phyloP scores from a whole-genome alignment of 2,113 vertebrate genomes.

The Pithys albifrons region DNA sequence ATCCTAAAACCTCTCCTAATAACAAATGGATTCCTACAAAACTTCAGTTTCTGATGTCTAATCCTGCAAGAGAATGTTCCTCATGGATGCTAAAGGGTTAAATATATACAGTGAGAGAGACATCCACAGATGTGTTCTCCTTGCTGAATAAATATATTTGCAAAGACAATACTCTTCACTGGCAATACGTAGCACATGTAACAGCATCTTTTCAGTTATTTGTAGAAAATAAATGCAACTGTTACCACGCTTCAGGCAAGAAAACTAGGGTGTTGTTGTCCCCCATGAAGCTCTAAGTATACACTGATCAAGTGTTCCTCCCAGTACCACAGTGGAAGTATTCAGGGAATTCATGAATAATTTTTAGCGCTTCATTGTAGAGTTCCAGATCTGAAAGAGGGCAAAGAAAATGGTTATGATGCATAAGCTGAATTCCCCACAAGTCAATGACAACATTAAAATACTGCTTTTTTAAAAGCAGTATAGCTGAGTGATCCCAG shows the following conservation, averaged over 20 bases:
- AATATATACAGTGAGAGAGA: background rate
- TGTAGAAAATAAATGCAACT: background rate
- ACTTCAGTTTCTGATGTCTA: background rate
- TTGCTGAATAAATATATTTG: background rate
- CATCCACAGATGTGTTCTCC: background rate
- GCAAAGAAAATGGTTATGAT: background rate
- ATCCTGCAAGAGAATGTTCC: background rate
- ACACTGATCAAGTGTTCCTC: slow-evolving; percentile 69
- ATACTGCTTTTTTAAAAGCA: background rate
- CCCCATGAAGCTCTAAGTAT: background rate
- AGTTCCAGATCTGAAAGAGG: slow-evolving; percentile 85
- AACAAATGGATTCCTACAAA: background rate
- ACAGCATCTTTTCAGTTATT: background rate
- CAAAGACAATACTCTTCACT: background rate
- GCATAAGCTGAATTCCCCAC: background rate
- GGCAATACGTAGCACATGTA: background rate
- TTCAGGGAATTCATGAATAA: slow-evolving; percentile 90
- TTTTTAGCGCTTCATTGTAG: slow-evolving; percentile 91
- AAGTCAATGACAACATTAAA: background rate
- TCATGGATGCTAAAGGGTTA: background rate
- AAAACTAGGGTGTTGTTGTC: background rate
- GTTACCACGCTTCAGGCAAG: background rate
- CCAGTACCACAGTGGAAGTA: slow-evolving; percentile 82
- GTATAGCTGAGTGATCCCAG: background rate
- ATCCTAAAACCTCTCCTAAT: background rate